phyloP scores from a whole-genome alignment of 1,140 invertebrate species.

The Gonioctena quinquepunctata region DNA sequence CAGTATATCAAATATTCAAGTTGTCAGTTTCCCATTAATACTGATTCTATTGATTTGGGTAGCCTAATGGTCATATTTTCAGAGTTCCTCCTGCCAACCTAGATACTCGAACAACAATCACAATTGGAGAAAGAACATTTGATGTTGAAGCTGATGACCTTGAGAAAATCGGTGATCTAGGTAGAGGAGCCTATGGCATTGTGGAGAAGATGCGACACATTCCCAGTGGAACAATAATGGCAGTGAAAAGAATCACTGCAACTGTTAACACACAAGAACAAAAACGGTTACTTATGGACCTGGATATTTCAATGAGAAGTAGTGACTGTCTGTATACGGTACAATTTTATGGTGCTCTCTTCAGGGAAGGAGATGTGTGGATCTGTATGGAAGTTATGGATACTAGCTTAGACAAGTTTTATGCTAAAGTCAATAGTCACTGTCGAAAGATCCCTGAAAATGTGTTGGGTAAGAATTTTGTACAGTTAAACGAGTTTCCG shows the following conservation, averaged over 20 bases:
- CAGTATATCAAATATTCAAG: too few relatives aligned
- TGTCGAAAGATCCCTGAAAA: slow-evolving; percentile 80
- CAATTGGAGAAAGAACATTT: slow-evolving; percentile 83
- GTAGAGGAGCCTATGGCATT: slow-evolving; percentile 93
- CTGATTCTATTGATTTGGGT: too few relatives aligned
- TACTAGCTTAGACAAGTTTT: slow-evolving; percentile 96
- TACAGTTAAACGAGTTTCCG: too few relatives aligned
- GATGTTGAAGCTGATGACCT: slow-evolving; percentile 91
- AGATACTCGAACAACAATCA: slow-evolving; percentile 84
- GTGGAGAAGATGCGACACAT: slow-evolving; percentile 95
- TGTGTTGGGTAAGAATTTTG: slow-evolving; percentile 77
- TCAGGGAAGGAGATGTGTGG: slow-evolving; percentile 96
- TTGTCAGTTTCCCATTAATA: too few relatives aligned
- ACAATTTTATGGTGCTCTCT: slow-evolving; percentile 96
- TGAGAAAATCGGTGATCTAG: slow-evolving; percentile 85
- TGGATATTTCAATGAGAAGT: slow-evolving; percentile 92
- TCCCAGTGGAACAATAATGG: slow-evolving; percentile 87
- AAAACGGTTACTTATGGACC: slow-evolving; percentile 94
- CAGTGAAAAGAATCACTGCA: slow-evolving; percentile 83
- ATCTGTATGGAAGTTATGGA: slow-evolving; percentile 99
- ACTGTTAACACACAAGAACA: slow-evolving; percentile 86
- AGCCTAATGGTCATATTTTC: too few relatives aligned
- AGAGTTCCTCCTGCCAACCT: slow-evolving; percentile 80
- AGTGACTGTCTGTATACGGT: slow-evolving; percentile 96
- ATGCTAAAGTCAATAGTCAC: slow-evolving; percentile 80